Evolutionary conservation across 2,797 vertebrate genomes (phyloP).

Genomic region (Ceryle rudis): DNA sequence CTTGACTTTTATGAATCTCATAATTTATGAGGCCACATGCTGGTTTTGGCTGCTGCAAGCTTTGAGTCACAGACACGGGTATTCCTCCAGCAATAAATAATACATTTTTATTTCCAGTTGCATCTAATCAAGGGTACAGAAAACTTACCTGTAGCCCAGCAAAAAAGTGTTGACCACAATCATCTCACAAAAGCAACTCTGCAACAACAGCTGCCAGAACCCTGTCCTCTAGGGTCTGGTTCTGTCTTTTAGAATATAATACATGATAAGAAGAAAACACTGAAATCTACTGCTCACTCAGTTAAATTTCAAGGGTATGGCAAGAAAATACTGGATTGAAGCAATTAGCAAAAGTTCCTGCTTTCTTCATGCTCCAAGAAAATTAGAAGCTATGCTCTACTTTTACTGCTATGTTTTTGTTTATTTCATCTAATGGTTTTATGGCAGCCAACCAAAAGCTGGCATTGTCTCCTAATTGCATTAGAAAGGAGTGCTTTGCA

Average conservation of each 20-base stretch:
- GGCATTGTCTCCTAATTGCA: background rate
- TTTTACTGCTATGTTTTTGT: background rate
- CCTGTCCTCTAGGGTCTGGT: background rate
- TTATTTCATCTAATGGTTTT: background rate
- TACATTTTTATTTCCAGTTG: slow-evolving; percentile 4
- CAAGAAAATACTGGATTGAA: background rate
- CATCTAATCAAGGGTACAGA: background rate
- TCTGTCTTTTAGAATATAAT: background rate
- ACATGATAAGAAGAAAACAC: background rate
- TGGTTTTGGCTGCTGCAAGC: background rate
- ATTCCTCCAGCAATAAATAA: slow-evolving; percentile 21
- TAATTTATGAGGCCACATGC: background rate
- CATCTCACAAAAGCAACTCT: background rate
- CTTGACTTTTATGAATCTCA: background rate
- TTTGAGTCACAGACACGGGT: background rate
- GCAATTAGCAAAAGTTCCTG: background rate
- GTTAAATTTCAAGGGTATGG: background rate
- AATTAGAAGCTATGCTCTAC: background rate
- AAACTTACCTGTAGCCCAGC: background rate
- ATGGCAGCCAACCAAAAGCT: background rate
- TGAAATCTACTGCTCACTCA: background rate
- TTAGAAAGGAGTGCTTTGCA: background rate
- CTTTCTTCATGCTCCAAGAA: background rate
- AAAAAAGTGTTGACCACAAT: background rate
- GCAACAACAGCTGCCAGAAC: background rate